Evolutionary conservation across 2,797 vertebrate genomes (phyloP).

Genomic region (Malacoraja senta): DNA sequence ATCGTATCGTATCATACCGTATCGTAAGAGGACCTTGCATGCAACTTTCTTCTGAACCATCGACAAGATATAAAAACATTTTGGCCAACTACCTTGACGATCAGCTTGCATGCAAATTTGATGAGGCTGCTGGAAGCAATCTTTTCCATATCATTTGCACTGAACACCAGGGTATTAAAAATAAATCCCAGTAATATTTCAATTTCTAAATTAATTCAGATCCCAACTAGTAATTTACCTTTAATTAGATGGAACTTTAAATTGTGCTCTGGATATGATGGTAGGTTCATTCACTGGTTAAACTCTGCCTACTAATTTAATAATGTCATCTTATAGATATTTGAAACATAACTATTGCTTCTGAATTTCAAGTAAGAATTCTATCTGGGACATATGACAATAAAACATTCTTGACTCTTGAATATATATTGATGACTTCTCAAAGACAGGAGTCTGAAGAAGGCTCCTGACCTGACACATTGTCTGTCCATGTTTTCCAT

Average conservation of each 20-base stretch:
- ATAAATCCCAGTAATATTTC: background rate
- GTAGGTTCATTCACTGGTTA: background rate
- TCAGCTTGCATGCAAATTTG: background rate
- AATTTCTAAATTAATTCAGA: background rate
- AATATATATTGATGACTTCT: background rate
- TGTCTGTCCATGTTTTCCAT: no score
- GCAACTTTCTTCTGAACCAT: no score
- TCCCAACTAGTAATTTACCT: background rate
- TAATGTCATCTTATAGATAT: background rate
- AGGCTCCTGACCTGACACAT: no score
- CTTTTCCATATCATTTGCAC: background rate
- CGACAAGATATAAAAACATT: no score
- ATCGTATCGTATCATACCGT: no score
- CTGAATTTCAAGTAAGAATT: background rate
- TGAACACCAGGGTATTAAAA: background rate
- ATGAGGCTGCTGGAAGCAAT: background rate
- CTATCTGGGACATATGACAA: no score
- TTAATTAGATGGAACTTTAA: background rate
- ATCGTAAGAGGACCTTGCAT: no score
- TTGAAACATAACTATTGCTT: background rate
- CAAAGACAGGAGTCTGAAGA: background rate
- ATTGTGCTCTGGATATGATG: background rate
- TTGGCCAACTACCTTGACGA: background rate
- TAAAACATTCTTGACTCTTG: no score
- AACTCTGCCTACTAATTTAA: background rate